Conservation (phyloP, 2,113 vertebrate species). For the Drymodes brunneopygia region DNA sequence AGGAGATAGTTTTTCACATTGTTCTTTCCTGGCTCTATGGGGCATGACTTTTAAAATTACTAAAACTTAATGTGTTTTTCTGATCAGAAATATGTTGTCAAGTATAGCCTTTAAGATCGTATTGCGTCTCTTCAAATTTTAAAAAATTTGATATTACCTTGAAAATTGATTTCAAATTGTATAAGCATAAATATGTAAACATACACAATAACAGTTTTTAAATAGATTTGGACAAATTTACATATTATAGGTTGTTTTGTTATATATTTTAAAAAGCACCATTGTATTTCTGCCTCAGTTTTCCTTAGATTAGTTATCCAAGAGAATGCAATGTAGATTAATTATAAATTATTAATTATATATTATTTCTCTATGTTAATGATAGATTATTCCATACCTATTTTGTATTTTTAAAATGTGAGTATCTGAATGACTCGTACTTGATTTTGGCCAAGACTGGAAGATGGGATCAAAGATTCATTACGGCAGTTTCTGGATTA, state of each 20-base stretch:
- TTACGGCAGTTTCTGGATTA: not conserved
- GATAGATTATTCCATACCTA: not conserved
- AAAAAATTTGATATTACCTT: not conserved
- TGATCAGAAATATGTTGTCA: not conserved
- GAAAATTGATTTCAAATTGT: not conserved
- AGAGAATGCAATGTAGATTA: not conserved
- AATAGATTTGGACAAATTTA: not conserved
- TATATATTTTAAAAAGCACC: not conserved
- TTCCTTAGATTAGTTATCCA: not conserved
- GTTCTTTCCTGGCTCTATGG: not conserved
- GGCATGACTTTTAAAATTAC: not conserved
- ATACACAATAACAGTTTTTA: not conserved
- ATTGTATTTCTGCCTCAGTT: not conserved
- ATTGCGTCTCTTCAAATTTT: not conserved
- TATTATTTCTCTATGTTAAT: not conserved
- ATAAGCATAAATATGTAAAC: not conserved
- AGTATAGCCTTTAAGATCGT: accelerated
- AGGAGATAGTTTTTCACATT: not conserved
- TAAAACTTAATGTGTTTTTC: not conserved
- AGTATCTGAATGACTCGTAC: not conserved
- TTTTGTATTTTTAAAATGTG: not conserved
- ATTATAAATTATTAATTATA: not conserved
- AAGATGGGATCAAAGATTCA: not conserved
- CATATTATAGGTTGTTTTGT: not conserved
- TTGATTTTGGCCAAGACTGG: not conserved